These are phyloP conservation scores for Semnornis frantzii DNA, from an alignment of 2,113 vertebrate genomes.

Conservation along the genomic window DNA sequence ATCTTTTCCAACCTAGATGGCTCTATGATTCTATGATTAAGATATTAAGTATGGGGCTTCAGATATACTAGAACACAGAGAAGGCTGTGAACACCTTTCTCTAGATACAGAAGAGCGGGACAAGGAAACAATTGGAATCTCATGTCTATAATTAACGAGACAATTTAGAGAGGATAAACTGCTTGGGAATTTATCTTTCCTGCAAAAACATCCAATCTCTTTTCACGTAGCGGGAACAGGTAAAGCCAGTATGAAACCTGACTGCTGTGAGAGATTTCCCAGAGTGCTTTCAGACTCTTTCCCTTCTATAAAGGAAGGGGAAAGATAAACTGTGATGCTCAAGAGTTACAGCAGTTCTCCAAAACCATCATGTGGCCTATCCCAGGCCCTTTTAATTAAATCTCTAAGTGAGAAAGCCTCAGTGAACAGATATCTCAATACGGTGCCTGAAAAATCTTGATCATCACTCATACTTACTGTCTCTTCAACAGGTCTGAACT, in stretches of 20 bases:
- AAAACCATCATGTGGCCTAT: background rate
- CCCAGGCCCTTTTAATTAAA: background rate
- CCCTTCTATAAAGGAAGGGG: background rate
- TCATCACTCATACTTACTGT: conserved; percentile 6
- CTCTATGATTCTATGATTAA: background rate
- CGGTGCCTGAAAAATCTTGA: background rate
- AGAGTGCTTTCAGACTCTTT: background rate
- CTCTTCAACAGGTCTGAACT: conserved; percentile 47
- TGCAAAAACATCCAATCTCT: background rate
- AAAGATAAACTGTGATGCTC: background rate
- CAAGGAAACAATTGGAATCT: background rate
- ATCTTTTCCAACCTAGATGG: no score
- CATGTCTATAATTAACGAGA: background rate
- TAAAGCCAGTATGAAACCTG: background rate
- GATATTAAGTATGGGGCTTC: background rate
- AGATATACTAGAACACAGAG: background rate
- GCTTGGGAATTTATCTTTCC: background rate
- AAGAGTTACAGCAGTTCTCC: background rate
- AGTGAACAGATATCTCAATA: background rate
- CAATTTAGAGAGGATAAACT: background rate
- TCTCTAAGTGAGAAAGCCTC: background rate
- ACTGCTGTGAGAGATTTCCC: background rate
- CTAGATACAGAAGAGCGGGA: background rate
- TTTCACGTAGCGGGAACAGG: background rate
- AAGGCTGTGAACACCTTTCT: background rate